Evolutionary conservation across 2,797 vertebrate genomes (phyloP).

Genomic region (Liasis olivaceus): DNA sequence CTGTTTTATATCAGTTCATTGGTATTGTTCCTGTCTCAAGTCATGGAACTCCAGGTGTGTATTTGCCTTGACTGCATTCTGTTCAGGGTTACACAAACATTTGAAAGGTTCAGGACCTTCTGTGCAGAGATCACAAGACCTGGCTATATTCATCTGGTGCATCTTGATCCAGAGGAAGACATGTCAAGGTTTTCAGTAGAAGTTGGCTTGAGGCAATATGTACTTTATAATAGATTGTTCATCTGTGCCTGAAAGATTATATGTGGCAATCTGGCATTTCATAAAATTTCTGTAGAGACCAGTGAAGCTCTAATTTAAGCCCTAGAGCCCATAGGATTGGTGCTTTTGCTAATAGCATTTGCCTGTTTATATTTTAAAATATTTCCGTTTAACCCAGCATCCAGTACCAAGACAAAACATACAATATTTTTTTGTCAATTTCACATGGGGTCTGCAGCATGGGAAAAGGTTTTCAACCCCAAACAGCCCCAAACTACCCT

Average conservation of each 20-base stretch:
- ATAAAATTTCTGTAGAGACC: not conserved
- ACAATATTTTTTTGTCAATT: not conserved
- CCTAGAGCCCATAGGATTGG: not conserved
- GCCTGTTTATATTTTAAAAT: not conserved
- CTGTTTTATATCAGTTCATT: not conserved
- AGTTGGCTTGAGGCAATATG: not conserved
- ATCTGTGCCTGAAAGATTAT: not conserved
- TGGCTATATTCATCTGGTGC: not conserved
- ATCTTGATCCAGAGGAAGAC: constrained; percentile 2
- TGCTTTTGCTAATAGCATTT: not conserved
- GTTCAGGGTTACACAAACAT: constrained; percentile 20
- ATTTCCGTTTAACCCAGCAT: not conserved
- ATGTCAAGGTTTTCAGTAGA: not conserved
- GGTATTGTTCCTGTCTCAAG: constrained; percentile 9
- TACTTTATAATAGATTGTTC: not conserved
- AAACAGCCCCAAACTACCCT: not conserved
- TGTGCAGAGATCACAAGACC: not conserved
- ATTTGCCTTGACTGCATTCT: not conserved
- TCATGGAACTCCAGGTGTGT: not conserved
- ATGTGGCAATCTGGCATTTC: not conserved
- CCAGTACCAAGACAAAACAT: not conserved
- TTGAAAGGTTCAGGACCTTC: constrained; percentile 16
- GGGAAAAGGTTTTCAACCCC: not conserved
- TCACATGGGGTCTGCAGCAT: not conserved
- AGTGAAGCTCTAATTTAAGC: not conserved